Evolutionary conservation across 2,113 vertebrate species (phyloP), one percentile per base, ranked within the genome.

Genomic region (Choloepus hoffmanni): DNA sequence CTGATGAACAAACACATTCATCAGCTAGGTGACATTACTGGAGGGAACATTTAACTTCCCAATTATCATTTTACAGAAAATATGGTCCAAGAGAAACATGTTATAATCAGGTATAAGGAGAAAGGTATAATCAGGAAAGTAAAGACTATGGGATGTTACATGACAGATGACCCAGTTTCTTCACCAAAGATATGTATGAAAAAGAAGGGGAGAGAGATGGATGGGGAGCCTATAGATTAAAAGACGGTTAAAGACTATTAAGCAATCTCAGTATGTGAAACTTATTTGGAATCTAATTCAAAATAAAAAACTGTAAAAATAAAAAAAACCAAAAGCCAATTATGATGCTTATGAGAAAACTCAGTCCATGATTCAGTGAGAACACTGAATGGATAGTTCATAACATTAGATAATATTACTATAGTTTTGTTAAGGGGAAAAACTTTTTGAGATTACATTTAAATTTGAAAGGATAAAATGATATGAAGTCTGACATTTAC

Each of bases 1-100:
- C 65, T 81, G 67, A 77, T 74, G 65, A 79, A 92, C 85, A 55
- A 95, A 89, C 45, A 45, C 13, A 85, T 73, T 50, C 33, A 92
- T 33, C 12, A 86, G n/a, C 24, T 15, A 74, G 9, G 36, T 58
- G 58, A 67, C 0, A 82, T 45, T 58, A 87, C 6, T n/a, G 11
- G 63, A 72, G 16, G 60, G 30, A 73, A 2, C 23, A 55, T 26
- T 67, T 67, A 82, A 73, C 23, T 7, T 73, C 81, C n/a, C 58
- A 82, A 45, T 33, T 18, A n/a, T 65, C 79, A 87, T 72, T 72
- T 36, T 43, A 58, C 24, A 88, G 60, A 92, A 81, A 82, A 74
- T 33, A 79, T 12, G 60, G 63, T 48, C 55, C 36, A 30, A 77
- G 36, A 62, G n/a, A 26, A 87, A 93, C 3, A 13, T 62, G 53